Conservation (phyloP, 2,113 vertebrate species). For the Pseudorasbora parva region DNA sequence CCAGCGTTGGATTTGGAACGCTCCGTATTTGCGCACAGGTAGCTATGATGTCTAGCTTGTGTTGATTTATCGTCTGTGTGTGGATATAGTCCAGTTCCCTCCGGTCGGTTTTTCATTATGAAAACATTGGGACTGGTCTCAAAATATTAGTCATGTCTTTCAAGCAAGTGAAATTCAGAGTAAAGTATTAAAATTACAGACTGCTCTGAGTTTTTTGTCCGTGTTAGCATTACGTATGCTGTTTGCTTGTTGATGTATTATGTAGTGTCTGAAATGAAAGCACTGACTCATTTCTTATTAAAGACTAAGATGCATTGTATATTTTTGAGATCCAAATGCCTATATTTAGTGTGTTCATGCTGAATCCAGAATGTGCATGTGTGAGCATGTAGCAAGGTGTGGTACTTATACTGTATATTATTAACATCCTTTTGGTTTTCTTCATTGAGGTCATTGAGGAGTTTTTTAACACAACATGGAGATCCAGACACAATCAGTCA, state of each 20-base stretch:
- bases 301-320: not conserved
- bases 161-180: constrained; percentile 50
- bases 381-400: not conserved
- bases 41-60: constrained; percentile 56
- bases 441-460: constrained; percentile 75
- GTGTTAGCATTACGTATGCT: constrained; percentile 18
- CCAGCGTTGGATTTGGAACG: constrained; percentile 32
- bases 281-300: not conserved
- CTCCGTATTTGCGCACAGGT: constrained; percentile 54
- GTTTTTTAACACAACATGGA: constrained; percentile 81
- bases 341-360: not conserved
- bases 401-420: not conserved
- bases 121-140: constrained; percentile 43
- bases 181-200: constrained; percentile 25
- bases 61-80: constrained; percentile 52
- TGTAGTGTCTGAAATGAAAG: constrained; percentile 17
- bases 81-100: constrained; percentile 39
- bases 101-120: constrained; percentile 16
- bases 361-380: not conserved
- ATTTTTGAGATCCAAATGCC: not conserved
- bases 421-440: not conserved
- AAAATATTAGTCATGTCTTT: constrained; percentile 58
- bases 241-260: not conserved
- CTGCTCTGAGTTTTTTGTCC: constrained; percentile 10
- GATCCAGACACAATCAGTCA: constrained; percentile 71